Evolutionary conservation across 2,113 vertebrate species (phyloP), one percentile per base, ranked within the genome.

Genomic region (Campylorhamphus procurvoides): DNA sequence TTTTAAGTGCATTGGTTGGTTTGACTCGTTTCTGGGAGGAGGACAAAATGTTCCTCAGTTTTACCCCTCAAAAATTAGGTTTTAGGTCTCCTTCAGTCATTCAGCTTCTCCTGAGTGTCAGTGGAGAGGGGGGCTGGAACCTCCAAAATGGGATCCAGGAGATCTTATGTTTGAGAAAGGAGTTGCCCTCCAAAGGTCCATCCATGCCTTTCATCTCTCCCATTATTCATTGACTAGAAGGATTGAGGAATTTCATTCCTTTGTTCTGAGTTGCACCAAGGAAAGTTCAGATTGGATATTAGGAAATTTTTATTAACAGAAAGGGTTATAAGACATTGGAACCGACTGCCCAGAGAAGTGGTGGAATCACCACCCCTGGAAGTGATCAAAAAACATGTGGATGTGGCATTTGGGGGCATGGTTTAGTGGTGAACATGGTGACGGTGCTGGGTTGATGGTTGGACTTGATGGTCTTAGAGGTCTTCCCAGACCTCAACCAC

Each of bases 101-200:
- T 7, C 23, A 16, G 16, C 5, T 33, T 74, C 46, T 86, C 18
- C 37, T 12, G 50, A 5, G 27, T 4, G 4, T 27, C n/a, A 40
- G 15, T 31, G n/a, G 28, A n/a, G 20, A 67, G 29, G 39, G 40
- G 69, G 29, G 23, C 4, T 56, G 62, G 15, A 33, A 40, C 5
- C 29, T 60, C 58, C 4, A 0, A 19, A 19, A 7, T 2, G 31
- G 0, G 4, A n/a, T 12, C 63, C 24, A 2, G 0, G 12, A 44
- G 39, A 56, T 66, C 25, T 29, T 23, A 3, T 0, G 0, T 15
- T 10, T 46, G 17, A 74, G 64, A 46, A 25, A 29, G 9, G 29
- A 68, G 27, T 9, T 72, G 23, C 20, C 18, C 29, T 63, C 35
- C 87, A 50, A 33, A 59, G 24, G 14, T 40, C 11, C 42, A 18